These are phyloP conservation scores for Yoshiicerus persimilis DNA, from an alignment of 1,140 invertebrate genomes.

Conservation along the genomic window DNA sequence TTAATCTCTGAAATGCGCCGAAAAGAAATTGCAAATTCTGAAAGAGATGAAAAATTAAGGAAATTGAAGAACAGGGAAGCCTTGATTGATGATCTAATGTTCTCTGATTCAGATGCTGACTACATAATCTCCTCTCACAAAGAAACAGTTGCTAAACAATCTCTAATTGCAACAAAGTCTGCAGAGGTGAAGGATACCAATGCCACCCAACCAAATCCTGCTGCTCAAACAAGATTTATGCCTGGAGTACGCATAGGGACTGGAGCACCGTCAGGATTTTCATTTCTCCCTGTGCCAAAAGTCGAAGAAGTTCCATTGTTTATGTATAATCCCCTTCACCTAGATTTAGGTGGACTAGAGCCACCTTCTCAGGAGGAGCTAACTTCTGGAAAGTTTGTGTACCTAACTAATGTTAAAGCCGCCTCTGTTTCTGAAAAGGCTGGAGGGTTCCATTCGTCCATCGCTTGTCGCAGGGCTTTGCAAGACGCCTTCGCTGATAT, in stretches of 20 bases:
- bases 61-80: conserved; percentile 85
- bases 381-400: conserved; percentile 62
- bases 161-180: conserved; percentile 63
- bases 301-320: conserved; percentile 75
- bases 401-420: conserved; percentile 71
- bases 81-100: conserved; percentile 91
- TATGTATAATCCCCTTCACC: conserved; percentile 60
- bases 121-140: conserved; percentile 84
- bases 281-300: conserved; percentile 68
- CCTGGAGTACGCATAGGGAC: conserved; percentile 25
- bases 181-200: conserved; percentile 42
- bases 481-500: conserved; percentile 74
- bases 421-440: conserved; percentile 76
- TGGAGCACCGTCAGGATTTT: not conserved
- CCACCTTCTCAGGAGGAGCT: conserved; percentile 69
- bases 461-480: conserved; percentile 83
- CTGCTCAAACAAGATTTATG: conserved; percentile 19
- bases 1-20: conserved; percentile 67
- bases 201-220: not conserved
- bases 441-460: conserved; percentile 78
- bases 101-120: conserved; percentile 82
- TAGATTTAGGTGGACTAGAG: conserved; percentile 68
- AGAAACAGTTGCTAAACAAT: conserved; percentile 61
- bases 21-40: conserved; percentile 64
- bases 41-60: conserved; percentile 75